Conservation (phyloP, 2,113 vertebrate species). For the Alexandromys fortis region DNA sequence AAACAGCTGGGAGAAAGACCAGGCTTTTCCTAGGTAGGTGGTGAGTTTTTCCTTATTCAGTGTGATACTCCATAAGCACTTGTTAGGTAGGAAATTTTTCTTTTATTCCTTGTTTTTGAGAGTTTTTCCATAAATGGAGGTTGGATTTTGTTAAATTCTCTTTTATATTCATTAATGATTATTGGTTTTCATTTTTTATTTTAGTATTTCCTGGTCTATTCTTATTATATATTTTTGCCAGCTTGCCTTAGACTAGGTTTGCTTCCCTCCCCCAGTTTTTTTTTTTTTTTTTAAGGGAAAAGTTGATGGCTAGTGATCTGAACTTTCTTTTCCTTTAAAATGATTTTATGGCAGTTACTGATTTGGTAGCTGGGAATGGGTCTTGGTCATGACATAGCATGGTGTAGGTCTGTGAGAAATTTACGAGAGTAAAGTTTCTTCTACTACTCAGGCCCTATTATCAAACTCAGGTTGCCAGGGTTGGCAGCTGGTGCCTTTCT, state of each 20-base stretch:
- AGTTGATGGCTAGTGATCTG: not conserved
- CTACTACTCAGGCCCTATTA: too few species aligned
- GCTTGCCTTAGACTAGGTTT: not conserved
- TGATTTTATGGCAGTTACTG: not conserved
- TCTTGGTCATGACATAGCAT: not conserved
- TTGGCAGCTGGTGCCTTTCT: not conserved
- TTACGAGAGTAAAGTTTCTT: not conserved
- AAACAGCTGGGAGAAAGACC: not conserved
- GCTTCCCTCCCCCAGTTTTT: not conserved
- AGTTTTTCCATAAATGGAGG: not conserved
- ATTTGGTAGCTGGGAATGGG: not conserved
- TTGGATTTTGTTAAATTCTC: not conserved
- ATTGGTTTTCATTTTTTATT: not conserved
- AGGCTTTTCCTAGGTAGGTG: not conserved
- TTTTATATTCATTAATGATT: not conserved
- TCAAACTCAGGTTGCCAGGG: not conserved
- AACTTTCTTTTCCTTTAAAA: not conserved
- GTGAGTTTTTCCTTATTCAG: not conserved
- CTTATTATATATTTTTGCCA: not conserved
- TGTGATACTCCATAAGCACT: not conserved
- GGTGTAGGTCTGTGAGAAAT: too few species aligned
- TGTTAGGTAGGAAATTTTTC: not conserved
- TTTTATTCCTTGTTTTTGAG: conserved; percentile 20
- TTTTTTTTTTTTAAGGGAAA: conserved; percentile 7
- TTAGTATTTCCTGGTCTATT: not conserved